Percentiles rank a stretch among this genome's conserved stretches.
These are phyloP conservation scores for Thera britannica DNA, from an alignment of 2,888 invertebrate genomes.

Conservation along the genomic window DNA sequence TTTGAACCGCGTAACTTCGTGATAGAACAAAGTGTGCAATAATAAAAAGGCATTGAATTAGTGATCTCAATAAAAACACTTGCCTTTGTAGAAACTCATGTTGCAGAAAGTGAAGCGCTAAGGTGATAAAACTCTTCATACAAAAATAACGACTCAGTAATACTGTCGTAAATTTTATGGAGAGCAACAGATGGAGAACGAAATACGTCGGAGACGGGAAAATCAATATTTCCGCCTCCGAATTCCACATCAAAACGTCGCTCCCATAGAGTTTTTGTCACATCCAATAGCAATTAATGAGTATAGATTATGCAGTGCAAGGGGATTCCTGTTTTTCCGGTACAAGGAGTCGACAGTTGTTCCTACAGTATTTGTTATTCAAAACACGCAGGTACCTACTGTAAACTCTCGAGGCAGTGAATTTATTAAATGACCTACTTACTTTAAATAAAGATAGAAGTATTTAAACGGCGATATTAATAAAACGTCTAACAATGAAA, in stretches of 20 bases:
- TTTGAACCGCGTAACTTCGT: conserved; percentile 11
- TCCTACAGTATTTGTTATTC: no score
- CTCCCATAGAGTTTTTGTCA: conserved; percentile 55
- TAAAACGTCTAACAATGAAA: no score
- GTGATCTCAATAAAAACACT: conserved; percentile 60
- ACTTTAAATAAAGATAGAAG: no score
- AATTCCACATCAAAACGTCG: conserved; percentile 61
- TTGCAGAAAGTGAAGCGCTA: conserved; percentile 60
- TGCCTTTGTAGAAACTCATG: conserved; percentile 60
- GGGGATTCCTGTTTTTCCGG: no score
- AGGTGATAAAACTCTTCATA: conserved; percentile 78
- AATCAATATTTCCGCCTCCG: conserved; percentile 79
- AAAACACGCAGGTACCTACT: no score
- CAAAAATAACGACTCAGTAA: conserved; percentile 81
- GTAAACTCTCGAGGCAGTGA: no score
- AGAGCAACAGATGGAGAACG: conserved; percentile 83
- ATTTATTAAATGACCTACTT: no score
- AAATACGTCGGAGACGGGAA: conserved; percentile 74
- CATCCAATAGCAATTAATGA: conserved; percentile 15
- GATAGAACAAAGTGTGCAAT: conserved; percentile 36
- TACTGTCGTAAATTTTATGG: conserved; percentile 82
- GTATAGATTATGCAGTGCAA: background rate
- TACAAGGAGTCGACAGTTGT: background rate
- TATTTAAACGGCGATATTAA: no score
- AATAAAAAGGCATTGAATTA: conserved; percentile 53